Evolutionary conservation across 2,888 invertebrate genomes (phyloP).

Genomic region (Drosophila mercatorum): DNA sequence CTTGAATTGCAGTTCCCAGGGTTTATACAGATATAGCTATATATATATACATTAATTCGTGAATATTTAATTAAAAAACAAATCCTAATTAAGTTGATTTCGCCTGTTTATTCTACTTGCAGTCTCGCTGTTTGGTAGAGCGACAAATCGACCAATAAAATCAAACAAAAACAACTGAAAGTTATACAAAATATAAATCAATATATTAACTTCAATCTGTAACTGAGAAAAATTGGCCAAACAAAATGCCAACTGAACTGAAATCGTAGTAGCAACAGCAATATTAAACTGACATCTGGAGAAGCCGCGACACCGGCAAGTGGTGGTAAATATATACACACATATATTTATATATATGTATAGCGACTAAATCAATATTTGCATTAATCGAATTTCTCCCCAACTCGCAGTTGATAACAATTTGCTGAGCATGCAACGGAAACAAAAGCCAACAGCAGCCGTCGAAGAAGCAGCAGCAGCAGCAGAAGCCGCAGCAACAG

Average conservation of each 20-base stretch:
- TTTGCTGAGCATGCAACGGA: constrained; percentile 64
- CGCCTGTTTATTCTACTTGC: constrained; percentile 7
- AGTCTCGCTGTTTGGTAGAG: constrained; percentile 26
- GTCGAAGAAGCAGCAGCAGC: constrained; percentile 56
- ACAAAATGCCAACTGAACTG: constrained; percentile 38
- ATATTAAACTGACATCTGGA: constrained; percentile 29
- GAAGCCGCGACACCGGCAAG: constrained; percentile 56
- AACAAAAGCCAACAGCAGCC: constrained; percentile 47
- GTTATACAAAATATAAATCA: constrained; percentile 6
- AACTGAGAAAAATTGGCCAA: constrained; percentile 6
- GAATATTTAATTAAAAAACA: neutral
- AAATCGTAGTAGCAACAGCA: constrained; percentile 13
- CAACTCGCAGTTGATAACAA: constrained; percentile 46
- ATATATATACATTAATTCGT: too few relatives aligned
- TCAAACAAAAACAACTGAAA: neutral
- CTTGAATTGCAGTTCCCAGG: too few relatives aligned
- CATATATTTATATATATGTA: neutral
- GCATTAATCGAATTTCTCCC: neutral
- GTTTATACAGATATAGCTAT: too few relatives aligned
- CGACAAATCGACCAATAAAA: constrained; percentile 20
- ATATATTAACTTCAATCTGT: constrained; percentile 4
- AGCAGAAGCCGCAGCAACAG: constrained; percentile 52
- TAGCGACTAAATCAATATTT: neutral
- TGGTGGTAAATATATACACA: constrained; percentile 46
- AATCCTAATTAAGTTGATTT: neutral